Base-by-base conservation (phyloP, 2,113 vertebrate genomes). In the Oryzias woworae region DNA sequence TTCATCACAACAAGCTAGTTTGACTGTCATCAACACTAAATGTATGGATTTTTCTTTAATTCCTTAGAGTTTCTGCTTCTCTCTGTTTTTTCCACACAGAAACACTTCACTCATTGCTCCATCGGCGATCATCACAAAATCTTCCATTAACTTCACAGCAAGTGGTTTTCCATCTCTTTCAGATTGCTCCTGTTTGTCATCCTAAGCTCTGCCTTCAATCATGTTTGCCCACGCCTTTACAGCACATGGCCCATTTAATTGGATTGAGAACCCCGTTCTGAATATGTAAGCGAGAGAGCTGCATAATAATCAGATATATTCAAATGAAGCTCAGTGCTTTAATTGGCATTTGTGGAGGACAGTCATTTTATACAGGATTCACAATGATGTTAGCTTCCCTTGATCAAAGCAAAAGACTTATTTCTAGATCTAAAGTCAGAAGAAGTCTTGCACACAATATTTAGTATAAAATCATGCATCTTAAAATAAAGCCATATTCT, bases 181-280 rank as follows among this genome's bases (percentile, higher is more conserved):
- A 81, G 83, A 89, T 88, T 90, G 85, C 80, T 81, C 89, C 85
- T 91, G 87, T 90, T 90, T 90, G 89, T 90, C 87, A 83, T 88
- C 79, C 78, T 89, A 83, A 87, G 85, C 86, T 86, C 84, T 83
- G 88, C 79, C 84, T 92, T 89, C 85, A 76, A 83, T 88, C 85
- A 81, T 88, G 85, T 91, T 91, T 91, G 88, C 90, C 81, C 74
- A 83, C 76, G 85, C 81, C 87, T 85, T 89, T 89, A 83, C 84
- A 89, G 81, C 82, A 80, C 85, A 84, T 84, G 88, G 88, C 81
- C 82, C 77, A 71, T 90, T 90, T 88, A 90, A 90, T 89, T 88
- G 88, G 85, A 89, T 85, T 71, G 87, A 79, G 83, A 86, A 86
- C 70, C 80, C 75, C 60, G 51, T 84, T 89, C 85, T 83, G 78